Percentiles rank a stretch among this genome's conserved stretches.
phyloP scores from a whole-genome alignment of 2,113 vertebrate species.

The Bufo gargarizans region DNA sequence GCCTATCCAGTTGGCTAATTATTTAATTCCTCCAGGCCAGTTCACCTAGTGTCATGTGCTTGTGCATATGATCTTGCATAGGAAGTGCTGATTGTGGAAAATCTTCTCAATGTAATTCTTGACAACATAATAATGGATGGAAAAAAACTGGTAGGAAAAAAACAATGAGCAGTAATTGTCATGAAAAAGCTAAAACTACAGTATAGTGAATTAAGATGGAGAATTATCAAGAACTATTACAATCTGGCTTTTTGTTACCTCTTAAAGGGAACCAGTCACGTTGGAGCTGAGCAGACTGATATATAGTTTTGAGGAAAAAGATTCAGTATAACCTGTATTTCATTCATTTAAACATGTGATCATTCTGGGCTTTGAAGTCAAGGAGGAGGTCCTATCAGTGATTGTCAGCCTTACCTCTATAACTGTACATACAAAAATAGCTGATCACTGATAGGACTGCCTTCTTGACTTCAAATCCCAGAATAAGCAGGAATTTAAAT shows the following conservation, averaged over 20 bases:
- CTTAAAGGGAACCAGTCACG: not conserved
- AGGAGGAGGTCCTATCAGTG: not conserved
- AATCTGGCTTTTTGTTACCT: not conserved
- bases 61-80: not conserved
- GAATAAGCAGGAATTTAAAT: no score
- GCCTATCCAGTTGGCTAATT: not conserved
- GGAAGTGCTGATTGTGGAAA: not conserved
- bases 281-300: no score
- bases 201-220: not conserved
- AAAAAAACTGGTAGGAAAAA: not conserved
- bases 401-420: not conserved
- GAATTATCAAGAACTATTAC: not conserved
- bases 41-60: not conserved
- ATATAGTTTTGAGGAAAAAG: no score
- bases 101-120: not conserved
- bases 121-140: not conserved
- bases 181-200: not conserved
- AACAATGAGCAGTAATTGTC: not conserved
- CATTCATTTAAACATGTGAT: no score
- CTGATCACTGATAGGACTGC: no score
- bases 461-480: no score
- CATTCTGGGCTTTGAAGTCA: no score
- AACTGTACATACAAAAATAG: no score
- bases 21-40: not conserved
- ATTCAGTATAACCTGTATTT: no score